phyloP scores from a whole-genome alignment of 2,113 vertebrate genomes.

The Sinocyclocheilus rhinocerous region DNA sequence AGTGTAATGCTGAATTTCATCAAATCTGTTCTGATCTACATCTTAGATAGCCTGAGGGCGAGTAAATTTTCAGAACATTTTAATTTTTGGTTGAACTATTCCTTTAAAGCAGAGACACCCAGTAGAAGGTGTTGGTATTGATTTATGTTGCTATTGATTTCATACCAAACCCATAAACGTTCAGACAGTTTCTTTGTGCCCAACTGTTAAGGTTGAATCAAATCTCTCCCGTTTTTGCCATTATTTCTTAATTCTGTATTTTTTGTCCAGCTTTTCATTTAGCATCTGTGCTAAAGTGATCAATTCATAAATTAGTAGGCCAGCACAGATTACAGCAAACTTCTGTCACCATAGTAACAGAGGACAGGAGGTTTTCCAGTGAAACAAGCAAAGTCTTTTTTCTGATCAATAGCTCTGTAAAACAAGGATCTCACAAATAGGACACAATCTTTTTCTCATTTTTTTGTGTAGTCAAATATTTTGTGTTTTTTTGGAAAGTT shows the following conservation, averaged over 20 bases:
- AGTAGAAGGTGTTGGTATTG: neutral
- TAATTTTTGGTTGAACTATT: neutral
- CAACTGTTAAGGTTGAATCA: neutral
- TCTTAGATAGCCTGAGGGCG: too few relatives aligned
- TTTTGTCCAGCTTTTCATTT: neutral
- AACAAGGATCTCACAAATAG: neutral
- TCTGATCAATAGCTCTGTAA: neutral
- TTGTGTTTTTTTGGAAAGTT: neutral
- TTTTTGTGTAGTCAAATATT: neutral
- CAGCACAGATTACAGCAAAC: neutral
- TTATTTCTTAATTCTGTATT: neutral
- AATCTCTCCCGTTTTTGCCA: neutral
- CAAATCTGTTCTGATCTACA: too few relatives aligned
- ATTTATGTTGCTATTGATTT: neutral
- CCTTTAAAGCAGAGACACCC: neutral
- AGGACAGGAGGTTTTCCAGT: neutral
- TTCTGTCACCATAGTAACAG: neutral
- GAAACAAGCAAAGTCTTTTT: neutral
- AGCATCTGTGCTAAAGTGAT: neutral
- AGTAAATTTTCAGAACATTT: neutral
- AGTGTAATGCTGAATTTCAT: too few relatives aligned
- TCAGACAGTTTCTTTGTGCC: neutral
- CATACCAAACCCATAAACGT: neutral
- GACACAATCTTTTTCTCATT: neutral
- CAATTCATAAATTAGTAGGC: neutral